Evolutionary conservation across 2,888 invertebrate genomes (phyloP), one percentile per base, ranked within the genome.

Genomic region (Nesidiocoris tenuis): DNA sequence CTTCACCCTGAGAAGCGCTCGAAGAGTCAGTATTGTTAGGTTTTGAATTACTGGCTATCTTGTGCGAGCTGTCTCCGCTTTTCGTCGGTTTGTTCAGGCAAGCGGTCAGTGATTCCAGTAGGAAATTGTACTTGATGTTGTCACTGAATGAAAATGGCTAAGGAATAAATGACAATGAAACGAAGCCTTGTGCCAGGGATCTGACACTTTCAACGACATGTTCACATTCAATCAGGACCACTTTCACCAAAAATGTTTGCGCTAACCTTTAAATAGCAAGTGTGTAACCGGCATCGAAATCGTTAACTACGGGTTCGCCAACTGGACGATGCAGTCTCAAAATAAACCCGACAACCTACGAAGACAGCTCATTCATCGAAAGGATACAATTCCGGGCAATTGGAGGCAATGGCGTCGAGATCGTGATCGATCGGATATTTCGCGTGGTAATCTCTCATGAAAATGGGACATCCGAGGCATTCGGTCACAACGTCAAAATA

Each of bases 371-470:
- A n/a, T n/a, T n/a, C n/a, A n/a, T n/a, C 9, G 68, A 65, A 87
- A 88, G 88, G 89, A 56, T 88, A 91, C 90, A 92, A 85, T 59
- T 89, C 88, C 16, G 89, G 87, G 80, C 88, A 90, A 0, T 88
- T 86, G 79, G 88, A 87, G 2, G 86, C 83, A 56, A 92, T 82
- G 80, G 87, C 83, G 59, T 89, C 87, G n/a, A 92, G 82, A 82
- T 93, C 92, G n/a, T 86, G 85, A 66, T 87, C 86, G 9, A 93
- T 84, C 0, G 91, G 90, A 84, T 88, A 90, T 76, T 87, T 84
- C 0, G 85, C 83, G 82, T 90, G 87, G 83, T 91, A 92, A 84
- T 93, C 93, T 12, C 86, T 85, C 59, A 91, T 87, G 80, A 93
- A 90, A 66, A 84, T 83, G 78, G 85, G 86, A 76, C 87, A 87